Evolutionary conservation across 2,113 vertebrate genomes (phyloP).

Genomic region (Melanotaenia duboulayi): DNA sequence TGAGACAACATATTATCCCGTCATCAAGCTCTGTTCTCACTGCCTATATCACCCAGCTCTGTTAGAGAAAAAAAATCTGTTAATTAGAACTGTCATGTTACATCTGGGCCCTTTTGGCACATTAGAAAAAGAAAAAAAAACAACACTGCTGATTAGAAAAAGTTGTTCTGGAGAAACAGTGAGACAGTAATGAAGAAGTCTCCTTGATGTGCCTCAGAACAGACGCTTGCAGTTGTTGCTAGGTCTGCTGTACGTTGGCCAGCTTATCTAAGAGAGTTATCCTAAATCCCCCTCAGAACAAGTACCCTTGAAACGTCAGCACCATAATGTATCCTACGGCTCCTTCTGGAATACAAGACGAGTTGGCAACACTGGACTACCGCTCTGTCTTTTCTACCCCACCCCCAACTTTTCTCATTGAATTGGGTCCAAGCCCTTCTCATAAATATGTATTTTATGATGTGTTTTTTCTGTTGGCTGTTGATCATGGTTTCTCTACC

Average conservation of each 20-base stretch:
- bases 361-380: constrained; percentile 60
- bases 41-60: not conserved
- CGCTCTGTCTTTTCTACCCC: constrained; percentile 24
- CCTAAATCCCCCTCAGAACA: constrained; percentile 68
- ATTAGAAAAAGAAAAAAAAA: constrained; percentile 34
- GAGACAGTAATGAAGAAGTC: constrained; percentile 62
- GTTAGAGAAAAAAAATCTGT: constrained; percentile 42
- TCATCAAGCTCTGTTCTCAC: not conserved
- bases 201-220: constrained; percentile 61
- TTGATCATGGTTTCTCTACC: constrained; percentile 39
- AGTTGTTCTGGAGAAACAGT: constrained; percentile 20
- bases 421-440: constrained; percentile 61
- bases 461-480: constrained; percentile 45
- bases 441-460: constrained; percentile 73
- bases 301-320: constrained; percentile 76
- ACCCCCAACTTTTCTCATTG: constrained; percentile 30
- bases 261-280: constrained; percentile 71
- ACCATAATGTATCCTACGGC: constrained; percentile 70
- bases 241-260: constrained; percentile 66
- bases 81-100: constrained; percentile 67
- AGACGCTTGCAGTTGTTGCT: constrained; percentile 34
- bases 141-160: not conserved
- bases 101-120: constrained; percentile 50
- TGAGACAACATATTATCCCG: not conserved
- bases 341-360: constrained; percentile 76